Conservation (phyloP, 2,113 vertebrate genomes). For the Mus spicilegus region DNA sequence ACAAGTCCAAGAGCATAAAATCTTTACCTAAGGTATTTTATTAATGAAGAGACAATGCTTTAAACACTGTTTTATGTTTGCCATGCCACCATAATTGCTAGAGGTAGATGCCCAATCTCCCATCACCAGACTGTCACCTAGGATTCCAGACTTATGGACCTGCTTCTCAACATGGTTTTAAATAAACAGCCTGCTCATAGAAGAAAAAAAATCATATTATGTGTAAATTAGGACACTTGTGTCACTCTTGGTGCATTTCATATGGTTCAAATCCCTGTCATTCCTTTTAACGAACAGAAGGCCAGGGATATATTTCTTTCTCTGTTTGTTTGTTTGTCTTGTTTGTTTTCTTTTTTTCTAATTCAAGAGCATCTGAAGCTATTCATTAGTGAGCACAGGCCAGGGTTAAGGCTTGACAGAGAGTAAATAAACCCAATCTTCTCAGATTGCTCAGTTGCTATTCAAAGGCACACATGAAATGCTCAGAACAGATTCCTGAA, state of each 20-base stretch:
- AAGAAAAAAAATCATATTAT: background rate
- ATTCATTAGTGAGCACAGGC: background rate
- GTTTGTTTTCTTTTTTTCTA: background rate
- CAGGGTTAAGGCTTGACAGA: background rate
- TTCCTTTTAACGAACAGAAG: background rate
- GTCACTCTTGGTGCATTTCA: background rate
- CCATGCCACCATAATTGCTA: background rate
- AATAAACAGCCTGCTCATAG: background rate
- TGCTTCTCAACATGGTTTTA: background rate
- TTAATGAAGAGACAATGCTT: background rate
- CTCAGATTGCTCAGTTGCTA: background rate
- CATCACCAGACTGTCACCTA: background rate
- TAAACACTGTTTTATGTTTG: background rate
- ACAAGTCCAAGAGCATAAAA: background rate
- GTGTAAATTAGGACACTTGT: background rate
- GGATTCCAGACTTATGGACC: background rate
- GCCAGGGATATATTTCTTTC: background rate
- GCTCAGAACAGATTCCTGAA: background rate
- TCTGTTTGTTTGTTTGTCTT: background rate
- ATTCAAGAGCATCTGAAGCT: slow-evolving; percentile 41
- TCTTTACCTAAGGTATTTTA: background rate
- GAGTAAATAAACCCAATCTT: background rate
- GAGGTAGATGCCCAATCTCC: background rate
- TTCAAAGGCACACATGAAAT: background rate
- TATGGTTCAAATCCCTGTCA: background rate